Base-by-base conservation (phyloP, 2,113 vertebrate species). In the Mola mola region DNA sequence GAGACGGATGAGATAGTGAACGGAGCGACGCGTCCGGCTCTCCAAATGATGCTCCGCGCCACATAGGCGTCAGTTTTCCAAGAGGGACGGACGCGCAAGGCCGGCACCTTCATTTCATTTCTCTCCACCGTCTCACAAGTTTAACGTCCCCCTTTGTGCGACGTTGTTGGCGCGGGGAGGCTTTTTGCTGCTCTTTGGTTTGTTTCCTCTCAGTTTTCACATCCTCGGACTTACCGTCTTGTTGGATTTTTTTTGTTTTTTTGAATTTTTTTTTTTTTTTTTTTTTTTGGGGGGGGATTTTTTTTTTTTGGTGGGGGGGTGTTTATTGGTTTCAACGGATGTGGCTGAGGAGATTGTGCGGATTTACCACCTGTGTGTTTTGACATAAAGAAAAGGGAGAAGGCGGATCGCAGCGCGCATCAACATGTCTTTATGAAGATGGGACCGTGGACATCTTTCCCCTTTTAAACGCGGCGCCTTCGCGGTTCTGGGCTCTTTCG, bases 351-450 rank as follows among this genome's bases (percentile, higher is more conserved):
- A n/a, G 67, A 78, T 79, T 71, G n/a, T 11, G 38, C 44, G 89
- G 85, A 85, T 89, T 82, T 89, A 86, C 62, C 81, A 38, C 24
- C 52, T 42, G 56, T 47, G 24, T 16, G 1, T 61, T 77, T 69
- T 34, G 13, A 12, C 8, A 21, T 9, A 29, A 29, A 29, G 11
- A 36, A 49, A 58, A 37, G 60, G 59, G 41, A 49, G 31, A 56
- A 37, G 25, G 46, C 41, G 79, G 81, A 82, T 75, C 34, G 73
- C 55, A 29, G 28, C 51, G 69, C 75, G 68, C 80, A 75, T 79
- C 85, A 79, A 75, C 84, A 71, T 66, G 82, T 85, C 68, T 67
- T 55, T 25, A 66, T 62, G 82, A 76, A 83, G 83, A 90, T 90
- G 90, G 86, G 78, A 80, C 79, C 58, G 78, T 72, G 84, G 81